phyloP scores from a whole-genome alignment of 2,888 invertebrate genomes.

The Synergus laeviventris region DNA sequence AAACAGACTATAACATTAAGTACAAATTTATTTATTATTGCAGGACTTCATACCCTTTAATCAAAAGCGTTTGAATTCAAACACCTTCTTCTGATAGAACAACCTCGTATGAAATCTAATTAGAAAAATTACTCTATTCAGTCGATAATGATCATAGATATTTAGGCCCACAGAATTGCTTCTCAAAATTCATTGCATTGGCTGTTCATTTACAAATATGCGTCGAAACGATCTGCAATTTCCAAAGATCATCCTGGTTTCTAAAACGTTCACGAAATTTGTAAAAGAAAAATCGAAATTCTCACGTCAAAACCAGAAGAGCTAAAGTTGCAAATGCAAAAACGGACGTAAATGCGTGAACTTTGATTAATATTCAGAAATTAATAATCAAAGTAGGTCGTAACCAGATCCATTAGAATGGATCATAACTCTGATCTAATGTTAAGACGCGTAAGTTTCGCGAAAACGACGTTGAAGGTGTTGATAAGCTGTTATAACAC shows the following conservation, averaged over 20 bases:
- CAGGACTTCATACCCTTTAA: conserved; percentile 28
- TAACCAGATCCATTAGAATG: not conserved
- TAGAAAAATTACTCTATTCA: conserved; percentile 34
- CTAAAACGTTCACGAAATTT: not conserved
- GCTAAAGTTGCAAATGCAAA: conserved; percentile 19
- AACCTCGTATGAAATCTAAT: conserved; percentile 12
- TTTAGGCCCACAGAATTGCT: conserved; percentile 15
- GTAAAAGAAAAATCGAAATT: not conserved
- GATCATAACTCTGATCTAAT: not conserved
- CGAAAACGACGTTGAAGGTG: conserved; percentile 84
- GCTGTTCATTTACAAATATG: not conserved
- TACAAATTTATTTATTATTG: conserved; percentile 38
- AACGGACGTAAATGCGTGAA: conserved; percentile 31
- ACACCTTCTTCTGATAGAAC: not conserved
- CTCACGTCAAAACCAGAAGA: conserved; percentile 7
- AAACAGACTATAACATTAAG: conserved; percentile 23
- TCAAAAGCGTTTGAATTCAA: not conserved
- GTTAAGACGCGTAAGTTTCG: conserved; percentile 81
- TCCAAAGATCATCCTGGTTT: not conserved
- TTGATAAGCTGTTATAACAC: conserved; percentile 84
- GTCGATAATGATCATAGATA: conserved; percentile 8
- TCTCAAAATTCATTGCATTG: conserved; percentile 7
- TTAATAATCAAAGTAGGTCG: conserved; percentile 6
- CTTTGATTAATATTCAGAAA: not conserved
- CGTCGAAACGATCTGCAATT: conserved; percentile 2